Evolutionary conservation across 2,113 vertebrate genomes (phyloP).

Genomic region (Siniperca knerii): DNA sequence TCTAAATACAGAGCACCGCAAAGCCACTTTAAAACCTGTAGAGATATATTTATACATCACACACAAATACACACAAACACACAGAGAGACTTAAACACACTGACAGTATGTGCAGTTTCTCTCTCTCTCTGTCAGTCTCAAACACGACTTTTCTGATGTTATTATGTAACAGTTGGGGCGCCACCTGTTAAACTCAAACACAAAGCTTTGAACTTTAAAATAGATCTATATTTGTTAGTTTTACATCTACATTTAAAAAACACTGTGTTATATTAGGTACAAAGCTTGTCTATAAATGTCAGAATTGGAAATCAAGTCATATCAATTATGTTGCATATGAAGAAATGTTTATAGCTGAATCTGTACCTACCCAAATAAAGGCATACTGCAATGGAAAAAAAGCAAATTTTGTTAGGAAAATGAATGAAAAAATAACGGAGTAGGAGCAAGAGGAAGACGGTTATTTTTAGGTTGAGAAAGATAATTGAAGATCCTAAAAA

Average conservation of each 20-base stretch:
- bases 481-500: conserved; percentile 77
- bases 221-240: conserved; percentile 19
- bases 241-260: neutral
- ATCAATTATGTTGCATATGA: neutral
- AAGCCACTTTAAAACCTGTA: conserved; percentile 84
- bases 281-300: neutral
- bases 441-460: neutral
- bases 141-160: conserved; percentile 18
- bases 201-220: conserved; percentile 24
- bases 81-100: conserved; percentile 34
- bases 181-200: conserved; percentile 43
- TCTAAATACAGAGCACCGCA: conserved; percentile 81
- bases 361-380: conserved; percentile 34
- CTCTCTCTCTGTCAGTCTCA: neutral
- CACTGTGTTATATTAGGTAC: neutral
- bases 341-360: conserved; percentile 10
- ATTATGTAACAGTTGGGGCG: conserved; percentile 16
- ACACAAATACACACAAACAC: conserved; percentile 60
- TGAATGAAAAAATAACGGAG: conserved; percentile 37
- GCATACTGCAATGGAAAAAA: conserved; percentile 17
- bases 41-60: conserved; percentile 78
- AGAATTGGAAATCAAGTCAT: neutral
- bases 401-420: conserved; percentile 21
- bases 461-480: conserved; percentile 59
- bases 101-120: conserved; percentile 1